Base-by-base conservation (phyloP, 2,797 vertebrate species). In the Pipistrellus nathusii region DNA sequence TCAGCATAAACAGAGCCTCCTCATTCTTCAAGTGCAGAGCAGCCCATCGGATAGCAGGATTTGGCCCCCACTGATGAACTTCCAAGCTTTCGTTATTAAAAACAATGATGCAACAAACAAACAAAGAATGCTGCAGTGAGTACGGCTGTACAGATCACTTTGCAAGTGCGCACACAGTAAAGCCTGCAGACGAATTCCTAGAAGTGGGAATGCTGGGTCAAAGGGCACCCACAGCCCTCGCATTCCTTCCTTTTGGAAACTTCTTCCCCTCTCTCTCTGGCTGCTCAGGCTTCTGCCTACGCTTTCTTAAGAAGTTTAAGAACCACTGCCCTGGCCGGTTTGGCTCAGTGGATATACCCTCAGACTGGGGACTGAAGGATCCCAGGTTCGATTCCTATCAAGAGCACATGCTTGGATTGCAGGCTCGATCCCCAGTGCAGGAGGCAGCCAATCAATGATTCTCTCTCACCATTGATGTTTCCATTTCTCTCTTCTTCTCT, bases 51-150 rank as follows among this genome's bases (percentile, higher is more conserved):
- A 75, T n/a, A 23, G n/a, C 35, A 25, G 23, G 59, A 44, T 38
- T 71, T 55, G 30, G 25, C 55, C 46, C 57, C 69, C 75, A 30
- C 35, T 41, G 41, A 64, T 68, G 51, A 86, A 93, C 30, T 90
- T 83, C 80, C 91, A 90, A 69, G 41, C 18, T 11, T 71, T 86
- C 75, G 64, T 46, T 51, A 68, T 44, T 85, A 75, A 94, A 89
- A 90, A 88, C 38, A 76, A 75, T 6, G 15, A 30, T 71, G 59
- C 72, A 64, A 46, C 23, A 82, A 32, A 82, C 20, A 80, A 53
- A 48, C 4, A 72, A n/a, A 69, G 69, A 44, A 69, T 11, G 18
- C 38, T 53, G 6, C 35, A 8, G n/a, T 25, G 44, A 15, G n/a
- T 69, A n/a, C 86, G 12, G 53, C n/a, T 72, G 44, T 32, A 8